A percentile compares a stretch with the other conserved stretches of the same genome.
Evolutionary conservation across 2,113 vertebrate genomes (phyloP).

Genomic region (Pygathrix nemaeus): DNA sequence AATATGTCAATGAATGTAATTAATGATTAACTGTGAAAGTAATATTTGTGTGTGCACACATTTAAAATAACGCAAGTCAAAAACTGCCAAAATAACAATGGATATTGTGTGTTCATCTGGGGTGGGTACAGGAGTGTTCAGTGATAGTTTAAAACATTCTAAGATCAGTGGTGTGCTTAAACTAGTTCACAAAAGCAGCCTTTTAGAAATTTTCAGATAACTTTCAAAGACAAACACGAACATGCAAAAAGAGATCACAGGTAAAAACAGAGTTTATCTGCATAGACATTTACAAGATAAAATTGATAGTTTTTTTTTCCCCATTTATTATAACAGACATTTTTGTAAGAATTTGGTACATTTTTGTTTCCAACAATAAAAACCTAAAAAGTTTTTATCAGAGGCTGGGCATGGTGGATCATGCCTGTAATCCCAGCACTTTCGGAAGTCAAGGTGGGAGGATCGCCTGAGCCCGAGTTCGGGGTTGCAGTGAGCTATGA

Average conservation of each 20-base stretch:
- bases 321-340: background rate
- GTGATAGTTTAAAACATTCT: background rate
- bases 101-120: background rate
- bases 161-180: background rate
- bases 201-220: background rate
- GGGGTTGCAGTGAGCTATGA: too few relatives aligned
- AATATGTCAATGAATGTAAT: background rate
- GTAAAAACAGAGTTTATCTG: background rate
- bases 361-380: background rate
- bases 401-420: too few relatives aligned
- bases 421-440: too few relatives aligned
- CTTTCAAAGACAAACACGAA: background rate
- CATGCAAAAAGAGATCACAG: background rate
- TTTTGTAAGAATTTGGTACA: background rate
- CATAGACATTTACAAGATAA: background rate
- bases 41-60: background rate
- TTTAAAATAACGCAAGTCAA: conserved; percentile 16
- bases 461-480: too few relatives aligned
- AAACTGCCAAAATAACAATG: background rate
- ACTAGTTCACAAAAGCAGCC: background rate
- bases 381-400: background rate
- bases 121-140: accelerated
- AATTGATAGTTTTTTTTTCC: background rate
- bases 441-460: too few relatives aligned
- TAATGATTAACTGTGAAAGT: background rate